Evolutionary conservation across 2,797 vertebrate genomes (phyloP).

Genomic region (Sebastes minor): DNA sequence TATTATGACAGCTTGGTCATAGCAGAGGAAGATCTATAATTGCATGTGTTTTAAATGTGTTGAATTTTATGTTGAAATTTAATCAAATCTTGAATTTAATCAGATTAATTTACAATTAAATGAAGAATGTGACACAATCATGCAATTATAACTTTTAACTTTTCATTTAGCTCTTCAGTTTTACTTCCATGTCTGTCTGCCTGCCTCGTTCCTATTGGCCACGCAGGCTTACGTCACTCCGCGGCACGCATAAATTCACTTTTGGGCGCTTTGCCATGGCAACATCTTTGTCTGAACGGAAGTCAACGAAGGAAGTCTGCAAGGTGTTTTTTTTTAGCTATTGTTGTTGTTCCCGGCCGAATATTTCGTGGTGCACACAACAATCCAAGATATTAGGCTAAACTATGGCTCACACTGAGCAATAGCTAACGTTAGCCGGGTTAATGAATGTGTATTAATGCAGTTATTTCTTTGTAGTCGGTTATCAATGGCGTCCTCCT

Average conservation of each 20-base stretch:
- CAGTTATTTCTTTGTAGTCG: not conserved
- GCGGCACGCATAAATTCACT: fast-evolving
- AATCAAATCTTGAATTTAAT: not conserved
- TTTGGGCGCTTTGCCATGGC: not conserved
- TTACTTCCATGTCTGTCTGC: fast-evolving
- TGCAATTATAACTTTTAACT: not conserved
- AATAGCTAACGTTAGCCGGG: not conserved
- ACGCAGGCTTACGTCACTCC: not conserved
- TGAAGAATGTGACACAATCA: not conserved
- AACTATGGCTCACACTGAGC: not conserved
- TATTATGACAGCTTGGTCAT: not conserved
- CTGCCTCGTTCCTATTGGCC: not conserved
- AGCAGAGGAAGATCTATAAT: not conserved
- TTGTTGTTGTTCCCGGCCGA: not conserved
- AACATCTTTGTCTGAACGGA: too few relatives aligned
- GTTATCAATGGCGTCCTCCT: conserved; percentile 14
- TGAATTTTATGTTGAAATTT: not conserved
- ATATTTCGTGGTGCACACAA: not conserved
- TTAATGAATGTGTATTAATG: conserved; percentile 7
- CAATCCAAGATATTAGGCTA: not conserved
- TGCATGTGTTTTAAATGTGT: not conserved
- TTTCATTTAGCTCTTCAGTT: not conserved
- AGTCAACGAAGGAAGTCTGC: fast-evolving
- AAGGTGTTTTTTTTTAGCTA: not conserved
- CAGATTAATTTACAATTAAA: not conserved